Percentiles rank a stretch among this genome's conserved stretches.
Evolutionary conservation across 2,797 vertebrate genomes (phyloP).

Genomic region (Gobio occitaniae): DNA sequence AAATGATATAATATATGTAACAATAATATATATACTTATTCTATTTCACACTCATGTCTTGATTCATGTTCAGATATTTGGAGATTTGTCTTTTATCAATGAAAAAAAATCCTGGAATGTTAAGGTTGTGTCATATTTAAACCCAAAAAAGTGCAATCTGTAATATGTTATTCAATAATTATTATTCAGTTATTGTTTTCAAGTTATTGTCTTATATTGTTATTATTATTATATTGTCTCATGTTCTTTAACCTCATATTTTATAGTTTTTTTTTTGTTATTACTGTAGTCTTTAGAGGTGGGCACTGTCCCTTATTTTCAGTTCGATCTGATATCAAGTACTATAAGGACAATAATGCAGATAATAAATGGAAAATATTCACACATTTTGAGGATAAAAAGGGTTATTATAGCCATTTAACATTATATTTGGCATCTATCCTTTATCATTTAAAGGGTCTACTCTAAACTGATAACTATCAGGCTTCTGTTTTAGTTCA

Average conservation of each 20-base stretch:
- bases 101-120: background rate
- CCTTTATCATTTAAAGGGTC: background rate
- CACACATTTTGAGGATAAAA: background rate
- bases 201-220: background rate
- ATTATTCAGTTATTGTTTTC: background rate
- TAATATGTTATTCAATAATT: background rate
- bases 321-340: background rate
- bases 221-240: no score
- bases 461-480: background rate
- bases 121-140: background rate
- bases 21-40: background rate
- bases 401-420: background rate
- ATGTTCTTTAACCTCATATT: background rate
- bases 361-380: background rate
- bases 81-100: background rate
- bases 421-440: slow-evolving; percentile 3
- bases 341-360: background rate
- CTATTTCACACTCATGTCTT: background rate
- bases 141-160: background rate
- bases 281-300: background rate
- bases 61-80: background rate
- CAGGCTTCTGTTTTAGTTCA: background rate
- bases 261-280: background rate
- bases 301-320: background rate
- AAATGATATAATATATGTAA: background rate